Percentiles rank a stretch among this genome's conserved stretches.
These are phyloP conservation scores for Zosterops borbonicus DNA, from an alignment of 2,113 vertebrate genomes.

Conservation along the genomic window DNA sequence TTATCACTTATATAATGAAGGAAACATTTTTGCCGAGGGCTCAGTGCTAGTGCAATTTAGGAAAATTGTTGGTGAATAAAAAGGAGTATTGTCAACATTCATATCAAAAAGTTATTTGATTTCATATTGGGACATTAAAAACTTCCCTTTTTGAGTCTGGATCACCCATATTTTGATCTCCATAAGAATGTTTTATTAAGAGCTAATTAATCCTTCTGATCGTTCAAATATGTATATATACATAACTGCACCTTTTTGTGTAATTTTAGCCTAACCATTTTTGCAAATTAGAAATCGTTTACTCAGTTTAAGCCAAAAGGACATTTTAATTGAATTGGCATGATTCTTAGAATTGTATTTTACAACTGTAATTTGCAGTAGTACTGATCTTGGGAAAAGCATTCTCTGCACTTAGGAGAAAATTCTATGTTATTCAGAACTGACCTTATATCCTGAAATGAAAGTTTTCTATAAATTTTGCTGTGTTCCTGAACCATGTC, in stretches of 20 bases:
- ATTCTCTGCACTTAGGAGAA: neutral
- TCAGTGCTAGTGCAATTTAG: neutral
- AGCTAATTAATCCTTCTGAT: neutral
- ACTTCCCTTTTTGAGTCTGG: neutral
- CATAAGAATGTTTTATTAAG: neutral
- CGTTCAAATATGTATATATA: neutral
- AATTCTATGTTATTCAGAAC: neutral
- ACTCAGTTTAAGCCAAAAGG: neutral
- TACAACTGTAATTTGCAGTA: neutral
- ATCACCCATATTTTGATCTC: neutral
- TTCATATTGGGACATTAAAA: slow-evolving; percentile 5
- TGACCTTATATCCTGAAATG: neutral
- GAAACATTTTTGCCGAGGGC: slow-evolving; percentile 28
- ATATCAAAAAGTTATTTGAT: slow-evolving; percentile 4
- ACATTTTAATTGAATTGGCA: neutral
- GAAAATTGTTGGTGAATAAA: slow-evolving; percentile 9
- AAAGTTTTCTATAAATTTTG: neutral
- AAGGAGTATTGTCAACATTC: neutral
- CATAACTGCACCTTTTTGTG: neutral
- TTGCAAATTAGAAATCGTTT: neutral
- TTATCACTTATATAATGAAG: slow-evolving; percentile 48
- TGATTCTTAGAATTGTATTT: neutral
- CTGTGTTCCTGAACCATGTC: neutral
- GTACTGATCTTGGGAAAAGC: neutral
- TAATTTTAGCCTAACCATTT: neutral